Evolutionary conservation across 23 tunicate genomes (phyloP).

Genomic region (Clavelina lepadiformis): DNA sequence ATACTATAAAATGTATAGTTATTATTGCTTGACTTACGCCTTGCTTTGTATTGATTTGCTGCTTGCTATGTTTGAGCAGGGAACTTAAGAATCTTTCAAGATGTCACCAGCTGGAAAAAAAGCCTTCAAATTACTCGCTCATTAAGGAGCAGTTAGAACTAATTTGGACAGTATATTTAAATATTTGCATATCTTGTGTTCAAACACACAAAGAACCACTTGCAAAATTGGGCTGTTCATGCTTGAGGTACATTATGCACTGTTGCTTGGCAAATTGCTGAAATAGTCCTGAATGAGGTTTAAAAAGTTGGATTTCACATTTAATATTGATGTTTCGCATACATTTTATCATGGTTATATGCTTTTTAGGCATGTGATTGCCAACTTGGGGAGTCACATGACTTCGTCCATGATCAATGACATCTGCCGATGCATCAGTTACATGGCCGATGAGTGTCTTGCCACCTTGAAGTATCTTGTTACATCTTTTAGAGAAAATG

Average conservation of each 20-base stretch:
- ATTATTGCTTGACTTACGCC: too few relatives aligned
- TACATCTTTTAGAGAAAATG: background rate
- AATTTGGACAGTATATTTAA: slow-evolving; percentile 30
- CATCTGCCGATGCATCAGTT: slow-evolving; percentile 17
- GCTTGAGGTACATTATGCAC: slow-evolving; percentile 37
- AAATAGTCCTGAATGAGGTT: too few relatives aligned
- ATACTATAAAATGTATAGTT: too few relatives aligned
- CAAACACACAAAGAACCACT: slow-evolving; percentile 38
- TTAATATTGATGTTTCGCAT: too few relatives aligned
- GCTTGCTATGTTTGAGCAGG: too few relatives aligned
- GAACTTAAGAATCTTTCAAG: too few relatives aligned
- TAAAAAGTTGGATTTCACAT: too few relatives aligned
- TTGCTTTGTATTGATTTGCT: too few relatives aligned
- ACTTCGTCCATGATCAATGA: slow-evolving; percentile 44
- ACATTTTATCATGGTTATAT: background rate
- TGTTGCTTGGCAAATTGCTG: too few relatives aligned
- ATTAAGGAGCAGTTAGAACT: background rate
- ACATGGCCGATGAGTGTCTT: slow-evolving; percentile 9
- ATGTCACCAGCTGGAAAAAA: too few relatives aligned
- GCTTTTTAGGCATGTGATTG: slow-evolving; percentile 25
- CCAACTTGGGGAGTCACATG: slow-evolving; percentile 25
- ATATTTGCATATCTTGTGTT: slow-evolving; percentile 19
- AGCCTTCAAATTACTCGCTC: too few relatives aligned
- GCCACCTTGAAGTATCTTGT: background rate
- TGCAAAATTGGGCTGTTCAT: slow-evolving; percentile 45